phyloP scores from a whole-genome alignment of 2,113 vertebrate species.

The Pelmatolapia mariae region DNA sequence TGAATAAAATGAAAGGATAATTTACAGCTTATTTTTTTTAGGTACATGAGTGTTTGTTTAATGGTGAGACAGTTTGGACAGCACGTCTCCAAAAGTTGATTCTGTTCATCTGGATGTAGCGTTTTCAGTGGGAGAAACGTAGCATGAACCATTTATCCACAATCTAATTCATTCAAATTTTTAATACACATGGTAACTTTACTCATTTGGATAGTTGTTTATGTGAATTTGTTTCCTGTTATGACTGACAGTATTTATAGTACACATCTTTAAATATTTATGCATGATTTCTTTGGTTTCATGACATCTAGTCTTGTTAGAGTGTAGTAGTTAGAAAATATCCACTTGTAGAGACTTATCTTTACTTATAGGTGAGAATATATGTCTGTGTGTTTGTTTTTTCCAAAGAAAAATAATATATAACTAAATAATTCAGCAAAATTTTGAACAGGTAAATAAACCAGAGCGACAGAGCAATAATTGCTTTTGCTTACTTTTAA shows the following conservation, averaged over 20 bases:
- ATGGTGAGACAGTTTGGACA: background rate
- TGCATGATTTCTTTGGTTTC: background rate
- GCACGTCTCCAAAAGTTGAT: background rate
- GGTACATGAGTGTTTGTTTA: background rate
- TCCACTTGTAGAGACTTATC: background rate
- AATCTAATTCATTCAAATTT: background rate
- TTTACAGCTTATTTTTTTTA: background rate
- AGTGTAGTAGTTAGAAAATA: background rate
- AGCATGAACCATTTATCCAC: background rate
- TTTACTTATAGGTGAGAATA: background rate
- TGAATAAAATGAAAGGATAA: background rate
- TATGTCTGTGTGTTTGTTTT: background rate
- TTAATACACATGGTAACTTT: background rate
- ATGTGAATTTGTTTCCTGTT: background rate
- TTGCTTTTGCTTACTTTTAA: background rate
- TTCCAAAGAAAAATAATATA: fast-evolving
- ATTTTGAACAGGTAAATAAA: background rate
- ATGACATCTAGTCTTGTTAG: background rate
- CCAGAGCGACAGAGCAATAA: background rate
- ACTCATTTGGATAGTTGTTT: background rate
- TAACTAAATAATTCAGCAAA: background rate
- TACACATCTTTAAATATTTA: background rate
- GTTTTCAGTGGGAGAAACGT: background rate
- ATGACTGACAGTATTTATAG: background rate
- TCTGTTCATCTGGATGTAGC: background rate